Base-by-base conservation (phyloP, 2,113 vertebrate genomes). In the Prinia subflava region DNA sequence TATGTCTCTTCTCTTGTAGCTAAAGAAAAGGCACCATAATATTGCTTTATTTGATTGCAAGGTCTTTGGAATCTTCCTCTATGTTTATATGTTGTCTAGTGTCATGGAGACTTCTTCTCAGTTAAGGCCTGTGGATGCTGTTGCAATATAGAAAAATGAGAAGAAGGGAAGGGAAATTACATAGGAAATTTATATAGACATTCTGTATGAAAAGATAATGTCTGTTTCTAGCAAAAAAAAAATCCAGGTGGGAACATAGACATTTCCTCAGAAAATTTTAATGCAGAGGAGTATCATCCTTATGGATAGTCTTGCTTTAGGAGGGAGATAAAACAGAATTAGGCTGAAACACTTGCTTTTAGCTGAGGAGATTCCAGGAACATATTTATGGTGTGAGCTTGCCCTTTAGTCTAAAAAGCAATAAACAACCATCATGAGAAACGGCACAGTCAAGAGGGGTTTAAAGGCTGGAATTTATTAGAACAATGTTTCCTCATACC, bases 1-100 rank as follows among this genome's bases (percentile, higher is more conserved):
- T 89, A 52, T 68, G 49, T 57, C 20, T 89, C 83, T 88, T 94
- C 93, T 96, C 82, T 59, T 78, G 88, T 47, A 95, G 73, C 71
- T 93, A 70, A 93, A 97, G 84, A 94, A 95, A 96, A 94, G 83
- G 83, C 90, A 93, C 76, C 69, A 50, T 75, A 96, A 95, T 84
- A 86, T 84, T 89, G 13, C 27, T 89, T 94, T 84, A 94, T 96
- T 95, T 93, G 80, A 95, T 93, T 96, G 73, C 56, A 83, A 90
- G 68, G 42, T 59, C 56, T 86, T 90, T 75, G 87, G 60, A 60
- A 75, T 56, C 79, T 90, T 94, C 44, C 59, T 86, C 71, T 93
- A 56, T 92, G 79, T 97, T 96, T 97, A 41, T 92, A 53, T 0
- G 7, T 59, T 60, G 92, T 95, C 85, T 95, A 94, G 63, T 94